Conservation (phyloP, 2,113 vertebrate genomes). For the Neopipo cinnamomea region DNA sequence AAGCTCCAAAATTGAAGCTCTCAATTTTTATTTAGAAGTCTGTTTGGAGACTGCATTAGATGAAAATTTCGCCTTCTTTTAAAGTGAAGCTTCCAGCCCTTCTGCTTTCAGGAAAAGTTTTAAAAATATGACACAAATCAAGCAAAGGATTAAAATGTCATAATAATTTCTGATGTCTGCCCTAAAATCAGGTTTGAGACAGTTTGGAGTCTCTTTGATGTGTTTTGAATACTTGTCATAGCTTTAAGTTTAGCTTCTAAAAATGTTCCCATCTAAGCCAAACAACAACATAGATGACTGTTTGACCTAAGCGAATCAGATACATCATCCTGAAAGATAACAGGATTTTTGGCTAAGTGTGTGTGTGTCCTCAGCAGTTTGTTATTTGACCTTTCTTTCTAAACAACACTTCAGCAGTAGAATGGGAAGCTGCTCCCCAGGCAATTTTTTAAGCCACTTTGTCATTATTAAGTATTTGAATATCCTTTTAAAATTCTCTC, state of each 20-base stretch:
- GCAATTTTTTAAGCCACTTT: background rate
- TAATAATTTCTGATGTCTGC: background rate
- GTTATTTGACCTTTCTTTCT: background rate
- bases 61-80: background rate
- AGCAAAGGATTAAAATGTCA: background rate
- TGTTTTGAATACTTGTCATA: conserved; percentile 28
- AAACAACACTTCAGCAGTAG: background rate
- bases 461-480: background rate
- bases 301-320: background rate
- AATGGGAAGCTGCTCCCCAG: background rate
- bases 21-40: background rate
- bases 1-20: background rate
- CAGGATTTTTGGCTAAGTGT: background rate
- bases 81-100: background rate
- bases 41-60: background rate
- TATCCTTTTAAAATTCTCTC: background rate
- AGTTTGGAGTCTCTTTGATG: background rate
- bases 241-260: background rate
- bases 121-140: background rate
- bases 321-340: background rate
- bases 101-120: background rate
- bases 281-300: background rate
- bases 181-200: background rate
- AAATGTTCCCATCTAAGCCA: background rate
- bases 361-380: background rate